Evolutionary conservation across 2,797 vertebrate species (phyloP).

Genomic region (Okamejei kenojei): DNA sequence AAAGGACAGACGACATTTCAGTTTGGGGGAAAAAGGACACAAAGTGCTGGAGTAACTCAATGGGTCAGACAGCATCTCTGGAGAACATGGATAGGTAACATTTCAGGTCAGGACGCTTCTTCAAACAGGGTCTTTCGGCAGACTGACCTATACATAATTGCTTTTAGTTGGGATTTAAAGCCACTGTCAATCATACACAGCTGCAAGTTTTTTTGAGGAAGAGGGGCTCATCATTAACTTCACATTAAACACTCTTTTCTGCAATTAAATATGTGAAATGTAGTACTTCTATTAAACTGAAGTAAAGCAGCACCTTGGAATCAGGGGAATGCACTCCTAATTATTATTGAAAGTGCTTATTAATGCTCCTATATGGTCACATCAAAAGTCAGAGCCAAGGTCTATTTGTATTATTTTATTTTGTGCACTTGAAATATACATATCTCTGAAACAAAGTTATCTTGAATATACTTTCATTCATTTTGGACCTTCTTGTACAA

Average conservation of each 20-base stretch:
- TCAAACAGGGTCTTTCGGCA: too few relatives aligned
- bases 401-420: conserved; percentile 21
- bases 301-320: neutral
- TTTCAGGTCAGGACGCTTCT: too few relatives aligned
- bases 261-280: neutral
- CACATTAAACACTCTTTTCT: neutral
- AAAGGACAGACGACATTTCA: too few relatives aligned
- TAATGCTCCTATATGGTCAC: neutral
- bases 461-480: conserved; percentile 11
- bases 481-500: conserved; percentile 1
- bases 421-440: conserved; percentile 31
- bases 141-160: neutral
- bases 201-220: neutral
- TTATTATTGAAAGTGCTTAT: neutral
- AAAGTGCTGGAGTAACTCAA: too few relatives aligned
- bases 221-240: neutral
- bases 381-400: neutral
- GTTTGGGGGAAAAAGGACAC: too few relatives aligned
- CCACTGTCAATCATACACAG: neutral
- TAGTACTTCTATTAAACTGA: neutral
- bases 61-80: too few relatives aligned
- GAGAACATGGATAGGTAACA: too few relatives aligned
- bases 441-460: conserved; percentile 29
- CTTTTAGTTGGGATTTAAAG: neutral
- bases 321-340: neutral